Base-by-base conservation (phyloP, 2,797 vertebrate genomes). In the Anguilla pacifica region DNA sequence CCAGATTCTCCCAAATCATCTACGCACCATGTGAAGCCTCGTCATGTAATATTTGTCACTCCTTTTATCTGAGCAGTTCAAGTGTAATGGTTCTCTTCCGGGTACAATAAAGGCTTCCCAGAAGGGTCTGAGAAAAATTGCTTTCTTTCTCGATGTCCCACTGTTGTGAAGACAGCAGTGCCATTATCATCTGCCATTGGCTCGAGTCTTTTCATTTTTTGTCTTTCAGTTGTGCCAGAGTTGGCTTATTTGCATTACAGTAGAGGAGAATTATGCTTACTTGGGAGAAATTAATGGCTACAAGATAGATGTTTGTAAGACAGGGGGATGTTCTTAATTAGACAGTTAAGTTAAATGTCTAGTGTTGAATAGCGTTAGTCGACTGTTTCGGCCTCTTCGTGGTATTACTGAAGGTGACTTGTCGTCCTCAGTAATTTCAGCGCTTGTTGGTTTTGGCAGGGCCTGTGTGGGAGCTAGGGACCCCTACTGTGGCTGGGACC, bases 401-500 rank as follows among this genome's bases (percentile, higher is more conserved):
- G 25, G 67, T 86, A 25, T 64, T 49, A 81, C 39, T 86, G 72
- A 86, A 85, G 35, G 17, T 79, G 81, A 72, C 22, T 64, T 43
- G 15, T 83, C 13, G 85, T 84, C 28, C 25, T 86, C 43, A 46
- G 46, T 31, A 35, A 86, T n/a, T 55, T 74, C 28, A 17, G 15
- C 57, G 28, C 79, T 70, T 46, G 83, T 74, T 28, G 84, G 19
- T 46, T 61, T 92, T 93, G 90, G 31, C 94, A 99, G 98, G 85
- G 93, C 97, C 22, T 99, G 98, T 89, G 95, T 98, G 31, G 97
- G 97, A 86, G 98, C 98, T 86, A 97, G 98, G 89, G 98, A 99
- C 93, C 98, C 98, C 0, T 99, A 99, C 84, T 99, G 98, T 83
- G 98, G 98, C 87, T 99, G 98, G 98, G 98, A 99, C 87, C 87